These are phyloP conservation scores for Pammene aurita DNA, from an alignment of 2,888 invertebrate genomes.

Conservation along the genomic window DNA sequence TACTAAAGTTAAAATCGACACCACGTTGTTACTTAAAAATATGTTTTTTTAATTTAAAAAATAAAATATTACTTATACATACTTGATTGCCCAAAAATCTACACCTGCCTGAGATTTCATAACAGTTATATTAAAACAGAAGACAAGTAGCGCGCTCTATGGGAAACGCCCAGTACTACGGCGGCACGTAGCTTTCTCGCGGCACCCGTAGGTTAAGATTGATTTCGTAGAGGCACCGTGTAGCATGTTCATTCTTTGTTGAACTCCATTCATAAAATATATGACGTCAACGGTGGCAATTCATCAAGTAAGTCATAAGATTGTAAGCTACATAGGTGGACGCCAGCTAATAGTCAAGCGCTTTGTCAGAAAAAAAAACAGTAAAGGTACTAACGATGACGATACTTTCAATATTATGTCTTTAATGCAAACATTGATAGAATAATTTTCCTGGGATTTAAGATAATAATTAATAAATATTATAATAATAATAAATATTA, in stretches of 20 bases:
- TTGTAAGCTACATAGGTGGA: neutral
- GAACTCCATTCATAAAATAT: constrained; percentile 2
- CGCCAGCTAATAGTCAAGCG: neutral
- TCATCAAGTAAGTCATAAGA: constrained; percentile 3
- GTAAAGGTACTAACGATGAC: neutral
- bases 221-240: constrained; percentile 13
- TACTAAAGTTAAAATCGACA: too few species aligned
- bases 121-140: neutral
- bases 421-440: too few species aligned
- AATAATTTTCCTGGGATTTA: too few species aligned
- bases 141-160: constrained; percentile 29
- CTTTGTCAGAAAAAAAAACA: neutral
- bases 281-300: constrained; percentile 2
- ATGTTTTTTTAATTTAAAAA: too few species aligned
- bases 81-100: too few species aligned
- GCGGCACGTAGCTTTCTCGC: neutral
- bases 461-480: too few species aligned
- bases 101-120: too few species aligned
- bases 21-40: too few species aligned
- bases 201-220: constrained; percentile 6
- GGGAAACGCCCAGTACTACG: constrained; percentile 5
- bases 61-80: too few species aligned
- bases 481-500: too few species aligned
- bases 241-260: neutral
- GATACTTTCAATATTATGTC: too few species aligned